Conservation (phyloP, 2,888 invertebrate species). For the Xanthia icteritia region DNA sequence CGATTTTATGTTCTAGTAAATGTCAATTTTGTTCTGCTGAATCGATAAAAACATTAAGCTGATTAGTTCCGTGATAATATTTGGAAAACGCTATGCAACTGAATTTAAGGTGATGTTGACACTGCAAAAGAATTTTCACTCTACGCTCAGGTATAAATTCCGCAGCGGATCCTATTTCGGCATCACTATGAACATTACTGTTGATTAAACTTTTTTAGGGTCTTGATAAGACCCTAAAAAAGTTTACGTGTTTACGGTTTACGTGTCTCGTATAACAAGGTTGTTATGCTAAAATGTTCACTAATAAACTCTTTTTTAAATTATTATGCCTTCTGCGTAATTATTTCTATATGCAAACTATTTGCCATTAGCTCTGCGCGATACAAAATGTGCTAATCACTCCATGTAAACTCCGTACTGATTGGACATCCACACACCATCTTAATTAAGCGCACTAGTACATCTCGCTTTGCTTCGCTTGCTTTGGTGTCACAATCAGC, state of each 20-base stretch:
- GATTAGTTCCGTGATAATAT: constrained; percentile 46
- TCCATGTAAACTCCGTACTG: too few species aligned
- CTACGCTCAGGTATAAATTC: constrained; percentile 14
- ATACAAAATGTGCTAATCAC: too few species aligned
- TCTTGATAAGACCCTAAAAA: too few species aligned
- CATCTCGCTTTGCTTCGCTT: too few species aligned
- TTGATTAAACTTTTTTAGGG: constrained; percentile 25
- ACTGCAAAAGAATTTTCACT: constrained; percentile 12
- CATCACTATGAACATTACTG: constrained; percentile 3
- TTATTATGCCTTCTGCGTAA: too few species aligned
- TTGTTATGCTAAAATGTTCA: not conserved
- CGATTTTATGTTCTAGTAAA: constrained; percentile 58
- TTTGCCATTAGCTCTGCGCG: too few species aligned
- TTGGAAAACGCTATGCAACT: constrained; percentile 9
- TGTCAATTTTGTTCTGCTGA: constrained; percentile 35
- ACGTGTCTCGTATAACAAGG: not conserved
- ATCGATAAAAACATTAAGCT: constrained; percentile 12
- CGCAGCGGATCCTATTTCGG: not conserved
- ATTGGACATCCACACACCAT: too few species aligned
- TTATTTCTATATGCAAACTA: too few species aligned
- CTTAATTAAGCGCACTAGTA: too few species aligned
- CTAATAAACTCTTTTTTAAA: too few species aligned
- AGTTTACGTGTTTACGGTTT: too few species aligned
- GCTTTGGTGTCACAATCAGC: too few species aligned
- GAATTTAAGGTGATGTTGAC: constrained; percentile 5